Evolutionary conservation across 2,797 vertebrate species (phyloP), one percentile per base, ranked within the genome.

Genomic region (Argentina silus): DNA sequence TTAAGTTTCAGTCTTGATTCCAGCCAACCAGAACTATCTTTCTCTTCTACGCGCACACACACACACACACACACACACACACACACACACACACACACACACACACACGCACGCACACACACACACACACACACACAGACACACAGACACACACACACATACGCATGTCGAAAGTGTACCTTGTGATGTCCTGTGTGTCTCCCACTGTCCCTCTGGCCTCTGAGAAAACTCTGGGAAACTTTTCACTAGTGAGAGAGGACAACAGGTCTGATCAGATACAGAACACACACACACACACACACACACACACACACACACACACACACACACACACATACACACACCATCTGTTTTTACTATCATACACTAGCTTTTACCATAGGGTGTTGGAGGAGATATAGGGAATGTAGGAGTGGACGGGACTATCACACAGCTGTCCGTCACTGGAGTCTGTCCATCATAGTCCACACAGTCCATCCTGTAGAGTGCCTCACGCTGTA

Each of bases 371-470:
- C 57, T 75, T 80, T 89, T 82, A 94, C 93, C 86, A 0, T 94
- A 94, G 21, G 93, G 93, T 11, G 92, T 95, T 44, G 94, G 93
- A n/a, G 96, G 95, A 72, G 94, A 93, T 74, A 96, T 88, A 0
- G 95, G 94, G 87, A 96, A 96, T 14, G 88, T 81, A 1, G 95
- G 94, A 1, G 94, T 95, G 0, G 89, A 44, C 1, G 92, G 88
- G 59, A 90, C 50, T 0, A 84, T 12, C 79, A 92, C 91, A 36
- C 81, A 82, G 60, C 81, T 78, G 1, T 85, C 87, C 70, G 76
- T 79, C 59, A 74, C 42, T 21, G 70, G 47, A 61, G 70, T 66
- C 21, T 91, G 90, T 21, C 88, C 76, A 80, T 78, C 85, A 62
- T 90, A 73, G 5, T 93, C 86, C 72, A 88, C 73, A 0, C 79